Evolutionary conservation across 2,113 vertebrate species (phyloP), one percentile per base, ranked within the genome.

Genomic region (Toxotes jaculatrix): DNA sequence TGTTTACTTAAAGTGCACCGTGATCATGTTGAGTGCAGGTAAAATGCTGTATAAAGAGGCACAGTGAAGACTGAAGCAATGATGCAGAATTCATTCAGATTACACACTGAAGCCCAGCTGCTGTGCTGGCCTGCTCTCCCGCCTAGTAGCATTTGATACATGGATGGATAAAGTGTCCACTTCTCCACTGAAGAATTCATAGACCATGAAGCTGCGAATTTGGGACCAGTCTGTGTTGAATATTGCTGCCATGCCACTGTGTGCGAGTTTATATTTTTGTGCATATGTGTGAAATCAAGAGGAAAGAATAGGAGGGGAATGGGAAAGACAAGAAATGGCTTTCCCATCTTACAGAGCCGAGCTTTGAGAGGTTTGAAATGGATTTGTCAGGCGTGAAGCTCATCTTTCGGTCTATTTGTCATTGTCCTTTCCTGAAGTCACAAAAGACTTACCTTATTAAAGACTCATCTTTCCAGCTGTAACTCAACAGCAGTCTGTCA

Each of bases 61-160:
- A 17, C 7, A 38, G 47, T 12, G 13, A 59, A n/a, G 21, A 55
- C 40, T 60, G 49, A 49, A 59, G 23, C 21, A 42, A 51, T 55
- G 43, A 62, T 61, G 23, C 42, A 75, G 67, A 70, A 68, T 66
- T 43, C 40, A 32, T 63, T 60, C 59, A 43, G 59, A 77, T 75
- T 40, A 77, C 45, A 34, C 71, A 3, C 16, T 65, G 64, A 64
- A 47, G 65, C n/a, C 66, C 88, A 91, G 90, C 88, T 91, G 91
- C 65, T 56, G 81, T 0, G 19, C 32, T 86, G 84, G 77, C 67
- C 64, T 5, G 13, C 14, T 61, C 34, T 40, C 61, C 42, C 68
- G 66, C 7, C 27, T 32, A 61, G 27, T 1, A 47, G n/a, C 65
- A 66, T 68, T 67, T 80, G 67, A 82, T 69, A 81, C 66, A 57